phyloP scores from a whole-genome alignment of 2,113 vertebrate genomes.

The Lepus europaeus region DNA sequence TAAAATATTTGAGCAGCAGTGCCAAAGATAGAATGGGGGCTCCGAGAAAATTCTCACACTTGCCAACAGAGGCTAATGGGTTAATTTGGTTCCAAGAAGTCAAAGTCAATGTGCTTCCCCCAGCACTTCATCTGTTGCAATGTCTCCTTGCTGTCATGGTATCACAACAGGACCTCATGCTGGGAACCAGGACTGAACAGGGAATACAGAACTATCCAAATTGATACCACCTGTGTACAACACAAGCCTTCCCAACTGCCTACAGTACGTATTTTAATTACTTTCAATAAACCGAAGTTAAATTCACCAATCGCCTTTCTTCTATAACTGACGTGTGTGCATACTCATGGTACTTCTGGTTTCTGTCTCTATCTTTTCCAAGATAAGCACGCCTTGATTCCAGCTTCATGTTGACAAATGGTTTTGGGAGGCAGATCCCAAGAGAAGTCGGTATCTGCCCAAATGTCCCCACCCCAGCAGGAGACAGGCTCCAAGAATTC shows the following conservation, averaged over 20 bases:
- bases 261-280: not conserved
- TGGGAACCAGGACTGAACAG: constrained; percentile 27
- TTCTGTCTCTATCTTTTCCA: constrained; percentile 68
- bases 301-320: constrained; percentile 43
- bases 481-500: constrained; percentile 50
- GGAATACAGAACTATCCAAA: not conserved
- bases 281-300: constrained; percentile 67
- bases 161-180: not conserved
- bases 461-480: constrained; percentile 15
- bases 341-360: constrained; percentile 68
- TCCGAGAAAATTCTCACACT: constrained; percentile 6
- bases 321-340: constrained; percentile 32
- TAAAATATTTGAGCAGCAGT: not conserved
- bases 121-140: not conserved
- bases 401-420: constrained; percentile 69
- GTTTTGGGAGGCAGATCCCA: constrained; percentile 56
- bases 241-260: not conserved
- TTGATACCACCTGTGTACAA: constrained; percentile 30
- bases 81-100: constrained; percentile 27
- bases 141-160: not conserved
- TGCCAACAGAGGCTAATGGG: not conserved
- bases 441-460: constrained; percentile 57
- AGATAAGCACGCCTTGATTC: constrained; percentile 71
- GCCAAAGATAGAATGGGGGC: not conserved
- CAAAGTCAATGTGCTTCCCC: not conserved